Base-by-base conservation (phyloP, 2,888 invertebrate species). In the Ernsta delagoae region DNA sequence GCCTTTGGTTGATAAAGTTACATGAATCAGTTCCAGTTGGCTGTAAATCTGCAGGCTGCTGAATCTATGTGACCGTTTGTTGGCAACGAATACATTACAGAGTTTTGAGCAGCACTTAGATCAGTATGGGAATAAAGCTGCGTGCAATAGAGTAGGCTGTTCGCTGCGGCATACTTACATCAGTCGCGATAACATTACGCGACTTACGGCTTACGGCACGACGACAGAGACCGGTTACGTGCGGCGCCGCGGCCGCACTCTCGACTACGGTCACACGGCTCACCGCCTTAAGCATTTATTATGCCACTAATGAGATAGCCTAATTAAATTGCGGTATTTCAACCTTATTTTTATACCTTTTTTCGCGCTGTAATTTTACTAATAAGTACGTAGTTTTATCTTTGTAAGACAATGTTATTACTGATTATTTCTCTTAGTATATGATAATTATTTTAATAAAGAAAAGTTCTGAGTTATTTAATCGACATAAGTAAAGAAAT, bases 211-310 rank as follows among this genome's bases (percentile, higher is more conserved):
- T n/a, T n/a, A n/a, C n/a, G n/a, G n/a, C n/a, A n/a, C n/a, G n/a
- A n/a, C n/a, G n/a, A n/a, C n/a, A n/a, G n/a, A n/a, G n/a, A n/a
- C 87, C 88, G 87, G 88, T 89, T 88, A 82, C 81, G 77, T 73
- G 74, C 72, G 65, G 63, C 65, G 61, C 43, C 31, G 65, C 59
- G 64, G 68, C 65, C n/a, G n/a, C 24, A 67, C 70, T 68, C 67
- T 73, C 73, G 64, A 74, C 76, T 75, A 70, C 70, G 70, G 67
- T 64, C 54, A 41, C 65, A 75, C 72, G 72, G 72, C 72, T 74
- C 74, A 69, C 72, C 68, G 70, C 74, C 75, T 73, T 75, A 77
- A 74, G 31, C 12, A 61, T 60, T 53, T 67, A 61, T 67, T 43
- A 36, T 36, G 53, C 56, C 67, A 45, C 67, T 61, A 61, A 61